Base-by-base conservation (phyloP, 2,113 vertebrate genomes). In the Genyomyrus donnyi region DNA sequence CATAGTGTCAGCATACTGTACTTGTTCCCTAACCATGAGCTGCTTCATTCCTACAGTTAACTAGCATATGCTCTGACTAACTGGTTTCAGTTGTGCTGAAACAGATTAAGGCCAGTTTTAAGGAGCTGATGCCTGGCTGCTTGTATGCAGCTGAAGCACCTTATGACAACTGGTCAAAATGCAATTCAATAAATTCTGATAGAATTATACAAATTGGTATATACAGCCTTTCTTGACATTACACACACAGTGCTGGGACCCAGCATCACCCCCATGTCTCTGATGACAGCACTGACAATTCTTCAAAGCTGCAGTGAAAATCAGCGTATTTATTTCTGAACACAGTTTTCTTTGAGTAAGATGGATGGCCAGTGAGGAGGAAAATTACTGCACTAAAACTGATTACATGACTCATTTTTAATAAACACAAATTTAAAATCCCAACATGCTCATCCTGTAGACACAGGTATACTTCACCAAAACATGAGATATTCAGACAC, bases 11-110 rank as follows among this genome's bases (percentile, higher is more conserved):
- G 35, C 19, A 62, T 88, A 77, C 45, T 46, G 88, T 88, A 74
- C 15, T 70, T 62, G 17, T 88, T 77, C 62, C n/a, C 42, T 45
- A 88, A 70, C 62, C n/a, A 31, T 70, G 62, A 70, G n/a, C 87
- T 62, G 46, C 45, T 74, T 74, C 88, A 88, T 88, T 77, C 88
- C 62, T 88, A 27, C 46, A 88, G 58, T 27, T 42, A 66, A 35
- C 56, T 56, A 56, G 87, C 39, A 58, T 88, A 45, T 48, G 13
- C 19, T 46, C 70, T 89, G n/a, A 80, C 70, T 24, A 83, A 35
- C 88, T 80, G 70, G 48, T 80, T 89, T 74, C 88, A 74, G 56
- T 62, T 74, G 45, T 88, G 88, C 62, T 66, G 87, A 88, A 48
- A 88, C 58, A 17, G 11, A 3, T 50, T 42, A 74, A 88, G 62